These are phyloP conservation scores for Papilio polytes DNA, from an alignment of 1,140 invertebrate genomes.

Conservation along the genomic window DNA sequence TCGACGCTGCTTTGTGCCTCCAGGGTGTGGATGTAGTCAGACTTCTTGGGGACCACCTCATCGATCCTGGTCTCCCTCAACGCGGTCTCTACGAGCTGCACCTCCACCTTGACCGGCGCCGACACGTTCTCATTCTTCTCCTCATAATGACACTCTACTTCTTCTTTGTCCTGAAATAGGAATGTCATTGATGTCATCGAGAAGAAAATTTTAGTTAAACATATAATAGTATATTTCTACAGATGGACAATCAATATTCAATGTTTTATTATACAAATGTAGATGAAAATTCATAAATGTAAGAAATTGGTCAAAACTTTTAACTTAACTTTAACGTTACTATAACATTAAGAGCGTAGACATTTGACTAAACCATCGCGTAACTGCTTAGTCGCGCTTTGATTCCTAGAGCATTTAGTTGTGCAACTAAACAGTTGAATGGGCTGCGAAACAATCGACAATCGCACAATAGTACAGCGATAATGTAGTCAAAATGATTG, in stretches of 20 bases:
- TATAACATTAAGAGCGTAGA: too few relatives aligned
- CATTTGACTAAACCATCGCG: too few relatives aligned
- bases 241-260: not conserved
- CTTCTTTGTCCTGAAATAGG: conserved; percentile 71
- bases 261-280: too few relatives aligned
- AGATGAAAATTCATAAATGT: too few relatives aligned
- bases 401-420: too few relatives aligned
- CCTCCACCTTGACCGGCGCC: conserved; percentile 58
- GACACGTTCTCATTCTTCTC: conserved; percentile 77
- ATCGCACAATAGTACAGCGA: too few relatives aligned
- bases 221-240: not conserved
- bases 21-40: conserved; percentile 77
- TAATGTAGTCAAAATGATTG: too few relatives aligned
- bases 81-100: conserved; percentile 71
- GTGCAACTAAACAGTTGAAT: too few relatives aligned
- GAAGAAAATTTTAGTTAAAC: not conserved
- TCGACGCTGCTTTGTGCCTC: conserved; percentile 82
- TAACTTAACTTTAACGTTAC: too few relatives aligned
- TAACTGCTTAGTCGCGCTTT: too few relatives aligned
- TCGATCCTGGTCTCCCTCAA: conserved; percentile 74
- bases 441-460: too few relatives aligned
- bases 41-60: conserved; percentile 68
- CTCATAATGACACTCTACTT: conserved; percentile 79
- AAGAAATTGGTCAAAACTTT: too few relatives aligned
- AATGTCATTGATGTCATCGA: not conserved